Evolutionary conservation across 2,888 invertebrate genomes (phyloP).

Genomic region (Ornithoptera priamus): DNA sequence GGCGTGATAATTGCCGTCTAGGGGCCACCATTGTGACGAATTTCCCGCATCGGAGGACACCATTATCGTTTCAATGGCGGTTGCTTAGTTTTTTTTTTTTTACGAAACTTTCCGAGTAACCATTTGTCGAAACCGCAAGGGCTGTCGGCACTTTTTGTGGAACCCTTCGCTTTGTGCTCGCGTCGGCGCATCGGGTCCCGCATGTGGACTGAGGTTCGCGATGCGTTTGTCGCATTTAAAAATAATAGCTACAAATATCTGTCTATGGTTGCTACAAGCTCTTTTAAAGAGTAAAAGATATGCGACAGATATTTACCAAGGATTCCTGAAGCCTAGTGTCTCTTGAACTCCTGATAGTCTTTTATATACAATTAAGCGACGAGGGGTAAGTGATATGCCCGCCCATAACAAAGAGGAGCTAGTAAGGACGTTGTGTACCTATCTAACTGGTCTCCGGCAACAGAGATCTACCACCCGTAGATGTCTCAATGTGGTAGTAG

Average conservation of each 20-base stretch:
- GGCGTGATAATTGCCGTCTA: slow-evolving; percentile 66
- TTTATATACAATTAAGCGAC: too few species aligned
- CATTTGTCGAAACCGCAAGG: slow-evolving; percentile 40
- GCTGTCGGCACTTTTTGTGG: slow-evolving; percentile 39
- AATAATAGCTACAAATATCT: not conserved
- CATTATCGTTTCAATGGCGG: slow-evolving; percentile 65
- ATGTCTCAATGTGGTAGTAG: too few species aligned
- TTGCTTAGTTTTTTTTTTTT: slow-evolving; percentile 36
- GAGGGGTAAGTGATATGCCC: too few species aligned
- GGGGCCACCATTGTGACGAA: slow-evolving; percentile 64
- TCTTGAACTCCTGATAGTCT: too few species aligned
- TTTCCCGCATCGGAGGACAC: slow-evolving; percentile 70
- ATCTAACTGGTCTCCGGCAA: too few species aligned
- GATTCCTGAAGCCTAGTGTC: too few species aligned
- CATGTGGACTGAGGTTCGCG: not conserved
- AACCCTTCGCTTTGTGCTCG: slow-evolving; percentile 17
- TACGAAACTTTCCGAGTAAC: slow-evolving; percentile 38
- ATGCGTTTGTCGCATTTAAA: not conserved
- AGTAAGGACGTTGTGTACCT: too few species aligned
- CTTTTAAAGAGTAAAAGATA: not conserved
- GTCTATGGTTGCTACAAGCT: not conserved
- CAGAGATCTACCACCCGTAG: too few species aligned
- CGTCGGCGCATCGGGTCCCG: not conserved
- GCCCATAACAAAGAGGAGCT: too few species aligned
- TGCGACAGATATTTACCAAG: not conserved